A percentile compares a stretch with the other conserved stretches of the same genome.
phyloP scores from a whole-genome alignment of 2,797 vertebrate genomes.

The Myioborus melanocephalus region DNA sequence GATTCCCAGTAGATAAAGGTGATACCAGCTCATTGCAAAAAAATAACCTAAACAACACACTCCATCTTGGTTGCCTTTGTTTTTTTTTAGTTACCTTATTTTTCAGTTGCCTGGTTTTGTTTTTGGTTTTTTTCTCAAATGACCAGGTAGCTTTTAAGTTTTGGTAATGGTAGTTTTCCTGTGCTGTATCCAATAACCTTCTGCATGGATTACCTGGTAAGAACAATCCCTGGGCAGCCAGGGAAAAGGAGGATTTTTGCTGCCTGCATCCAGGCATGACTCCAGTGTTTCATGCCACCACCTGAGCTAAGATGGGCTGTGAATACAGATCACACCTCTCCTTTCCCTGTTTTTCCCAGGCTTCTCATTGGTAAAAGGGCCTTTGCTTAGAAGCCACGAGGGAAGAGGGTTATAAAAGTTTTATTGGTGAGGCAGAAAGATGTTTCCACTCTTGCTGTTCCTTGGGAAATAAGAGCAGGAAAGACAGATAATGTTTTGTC shows the following conservation, averaged over 20 bases:
- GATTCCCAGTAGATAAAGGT: not conserved
- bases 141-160: not conserved
- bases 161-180: not conserved
- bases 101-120: not conserved
- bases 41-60: not conserved
- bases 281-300: not conserved
- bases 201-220: not conserved
- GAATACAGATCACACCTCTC: not conserved
- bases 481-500: not conserved
- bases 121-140: not conserved
- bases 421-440: slow-evolving; percentile 25
- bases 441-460: slow-evolving; percentile 20
- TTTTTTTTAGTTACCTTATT: not conserved
- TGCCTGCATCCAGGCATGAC: not conserved
- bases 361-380: not conserved
- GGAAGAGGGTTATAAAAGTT: slow-evolving; percentile 12
- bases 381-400: not conserved
- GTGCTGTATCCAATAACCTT: not conserved
- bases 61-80: not conserved
- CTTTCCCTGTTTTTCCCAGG: not conserved
- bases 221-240: not conserved
- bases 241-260: not conserved
- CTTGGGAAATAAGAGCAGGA: slow-evolving; percentile 46
- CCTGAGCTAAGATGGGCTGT: not conserved
- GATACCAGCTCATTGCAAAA: not conserved